Conservation (phyloP, 1,140 invertebrate genomes). For the Drosophila sucinea region DNA sequence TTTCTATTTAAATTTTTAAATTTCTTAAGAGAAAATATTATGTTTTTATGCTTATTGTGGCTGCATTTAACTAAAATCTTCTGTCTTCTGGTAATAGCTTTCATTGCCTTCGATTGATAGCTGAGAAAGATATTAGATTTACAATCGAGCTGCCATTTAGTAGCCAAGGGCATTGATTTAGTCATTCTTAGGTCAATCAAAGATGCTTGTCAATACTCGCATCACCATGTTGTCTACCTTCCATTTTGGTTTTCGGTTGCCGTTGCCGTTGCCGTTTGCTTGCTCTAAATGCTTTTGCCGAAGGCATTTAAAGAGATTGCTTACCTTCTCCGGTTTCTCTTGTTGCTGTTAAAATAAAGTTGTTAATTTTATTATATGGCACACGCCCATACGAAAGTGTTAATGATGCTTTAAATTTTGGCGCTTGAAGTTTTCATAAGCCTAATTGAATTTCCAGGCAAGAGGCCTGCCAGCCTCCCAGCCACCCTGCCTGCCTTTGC, state of each 20-base stretch:
- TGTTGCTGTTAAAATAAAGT: conserved; percentile 59
- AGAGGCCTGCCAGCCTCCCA: neutral
- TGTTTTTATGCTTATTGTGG: too few relatives aligned
- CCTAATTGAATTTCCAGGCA: conserved; percentile 62
- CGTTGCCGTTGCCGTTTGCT: neutral
- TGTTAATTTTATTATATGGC: conserved; percentile 69
- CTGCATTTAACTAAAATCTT: too few relatives aligned
- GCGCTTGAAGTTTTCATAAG: conserved; percentile 68
- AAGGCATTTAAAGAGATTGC: conserved; percentile 7
- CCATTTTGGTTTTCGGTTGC: neutral
- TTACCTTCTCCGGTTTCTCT: neutral
- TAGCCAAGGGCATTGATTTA: too few relatives aligned
- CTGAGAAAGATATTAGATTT: too few relatives aligned
- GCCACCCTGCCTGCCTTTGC: neutral
- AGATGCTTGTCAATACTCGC: neutral
- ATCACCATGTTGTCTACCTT: neutral
- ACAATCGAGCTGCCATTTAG: too few relatives aligned
- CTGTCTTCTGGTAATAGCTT: too few relatives aligned
- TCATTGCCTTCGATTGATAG: too few relatives aligned
- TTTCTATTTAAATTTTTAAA: too few relatives aligned
- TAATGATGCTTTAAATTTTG: conserved; percentile 71
- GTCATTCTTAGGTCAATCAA: neutral
- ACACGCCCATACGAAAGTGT: conserved; percentile 59
- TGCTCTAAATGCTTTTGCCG: conserved; percentile 2
- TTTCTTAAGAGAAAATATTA: too few relatives aligned